Conservation (phyloP, 2,888 invertebrate species). For the Aphelenchoides bicaudatus region DNA sequence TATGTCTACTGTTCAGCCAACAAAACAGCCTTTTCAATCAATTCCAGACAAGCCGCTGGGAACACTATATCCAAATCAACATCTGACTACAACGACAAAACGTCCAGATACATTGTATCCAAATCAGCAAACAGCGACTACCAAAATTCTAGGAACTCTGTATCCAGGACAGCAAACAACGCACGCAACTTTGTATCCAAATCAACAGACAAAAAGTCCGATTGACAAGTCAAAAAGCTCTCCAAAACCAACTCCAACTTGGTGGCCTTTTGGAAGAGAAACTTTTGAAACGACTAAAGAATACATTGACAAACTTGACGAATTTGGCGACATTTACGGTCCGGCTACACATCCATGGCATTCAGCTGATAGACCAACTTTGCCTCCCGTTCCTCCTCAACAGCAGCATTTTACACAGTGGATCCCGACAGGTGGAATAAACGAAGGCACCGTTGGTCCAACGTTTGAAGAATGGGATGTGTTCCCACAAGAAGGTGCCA, state of each 20-base stretch:
- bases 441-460: neutral
- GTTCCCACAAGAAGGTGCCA: neutral
- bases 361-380: neutral
- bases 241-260: conserved; percentile 10
- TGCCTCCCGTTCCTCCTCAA: neutral
- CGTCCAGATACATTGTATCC: conserved; percentile 4
- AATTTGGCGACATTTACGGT: conserved; percentile 15
- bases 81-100: neutral
- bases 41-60: too few species aligned
- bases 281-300: conserved; percentile 19
- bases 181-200: conserved; percentile 1
- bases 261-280: conserved; percentile 14
- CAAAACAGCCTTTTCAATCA: too few species aligned
- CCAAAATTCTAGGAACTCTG: neutral
- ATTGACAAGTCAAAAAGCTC: neutral
- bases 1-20: too few species aligned
- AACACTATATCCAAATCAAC: neutral
- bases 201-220: conserved; percentile 6
- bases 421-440: neutral
- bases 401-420: neutral
- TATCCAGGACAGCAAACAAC: neutral
- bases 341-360: conserved; percentile 9
- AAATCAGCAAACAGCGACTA: neutral
- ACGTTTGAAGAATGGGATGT: neutral
- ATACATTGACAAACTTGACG: conserved; percentile 15